Evolutionary conservation across 2,797 vertebrate genomes (phyloP), one percentile per base, ranked within the genome.

Genomic region (Myotis vivesi): DNA sequence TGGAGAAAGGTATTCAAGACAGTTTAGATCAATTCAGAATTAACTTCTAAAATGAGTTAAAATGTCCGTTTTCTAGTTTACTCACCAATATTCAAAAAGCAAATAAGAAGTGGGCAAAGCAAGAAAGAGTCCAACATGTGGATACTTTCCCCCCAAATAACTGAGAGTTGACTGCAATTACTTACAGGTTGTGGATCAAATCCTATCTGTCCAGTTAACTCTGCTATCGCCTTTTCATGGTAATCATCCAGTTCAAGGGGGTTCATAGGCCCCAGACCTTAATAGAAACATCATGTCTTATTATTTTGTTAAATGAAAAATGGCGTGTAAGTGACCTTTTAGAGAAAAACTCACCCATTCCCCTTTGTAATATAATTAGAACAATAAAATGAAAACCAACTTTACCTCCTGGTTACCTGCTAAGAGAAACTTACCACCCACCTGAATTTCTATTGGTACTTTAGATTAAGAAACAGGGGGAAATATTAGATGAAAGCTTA

Each of bases 221-320:
- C 97, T 90, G 95, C 97, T 94, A 96, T 91, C 15, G 95, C 94
- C 96, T 98, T 99, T 88, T 97, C 97, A 71, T 97, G 95, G 85
- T 98, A 98, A 96, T 99, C 98, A 87, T 98, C 98, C 64, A 98
- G 97, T 75, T 98, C 97, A 79, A 99, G 88, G 38, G 96, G 97
- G 85, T 98, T 98, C 97, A 98, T 98, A 92, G 98, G 94, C 55
- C 98, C 97, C 46, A 81, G 98, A 98, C 98, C 98, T 99, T 97
- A 96, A 97, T 10, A 91, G 96, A 98, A 97, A 97, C 57, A 22
- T 96, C 87, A 92, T 12, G 57, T 90, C 86, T 94, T 92, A 94
- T 95, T 96, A 97, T 83, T 96, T 96, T 64, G 16, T 92, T 96
- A 93, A 92, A 76, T 8, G 2, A 73, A 93, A 9, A 94, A 77